Conservation (phyloP, 2,888 invertebrate genomes). For the Hemistola chrysoprasaria region DNA sequence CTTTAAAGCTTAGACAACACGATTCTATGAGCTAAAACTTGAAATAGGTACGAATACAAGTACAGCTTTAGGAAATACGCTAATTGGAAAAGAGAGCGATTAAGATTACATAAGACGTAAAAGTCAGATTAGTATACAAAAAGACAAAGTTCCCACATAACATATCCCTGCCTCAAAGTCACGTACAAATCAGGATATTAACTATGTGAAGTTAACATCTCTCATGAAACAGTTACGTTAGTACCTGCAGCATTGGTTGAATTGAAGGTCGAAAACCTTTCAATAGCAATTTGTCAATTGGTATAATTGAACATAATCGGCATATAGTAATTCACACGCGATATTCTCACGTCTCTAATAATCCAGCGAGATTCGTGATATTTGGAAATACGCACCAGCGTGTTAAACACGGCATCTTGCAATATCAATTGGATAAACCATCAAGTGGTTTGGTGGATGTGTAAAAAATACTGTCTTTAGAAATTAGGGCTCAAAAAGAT, state of each 20-base stretch:
- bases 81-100: no score
- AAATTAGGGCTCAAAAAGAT: no score
- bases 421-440: background rate
- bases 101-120: no score
- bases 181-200: background rate
- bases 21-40: no score
- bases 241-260: constrained; percentile 27
- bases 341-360: constrained; percentile 43
- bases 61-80: no score
- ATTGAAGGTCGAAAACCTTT: constrained; percentile 56
- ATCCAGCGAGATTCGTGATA: constrained; percentile 21
- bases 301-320: constrained; percentile 50
- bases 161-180: no score
- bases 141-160: no score
- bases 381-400: constrained; percentile 24
- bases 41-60: no score
- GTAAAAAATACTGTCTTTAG: no score
- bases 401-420: constrained; percentile 5
- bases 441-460: no score
- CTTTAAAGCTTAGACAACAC: no score
- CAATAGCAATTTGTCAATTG: constrained; percentile 55
- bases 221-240: constrained; percentile 24
- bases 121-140: no score
- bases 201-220: constrained; percentile 12
- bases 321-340: constrained; percentile 44